Conservation (phyloP, 2,888 invertebrate species). For the Hirtodrosophila duncani region DNA sequence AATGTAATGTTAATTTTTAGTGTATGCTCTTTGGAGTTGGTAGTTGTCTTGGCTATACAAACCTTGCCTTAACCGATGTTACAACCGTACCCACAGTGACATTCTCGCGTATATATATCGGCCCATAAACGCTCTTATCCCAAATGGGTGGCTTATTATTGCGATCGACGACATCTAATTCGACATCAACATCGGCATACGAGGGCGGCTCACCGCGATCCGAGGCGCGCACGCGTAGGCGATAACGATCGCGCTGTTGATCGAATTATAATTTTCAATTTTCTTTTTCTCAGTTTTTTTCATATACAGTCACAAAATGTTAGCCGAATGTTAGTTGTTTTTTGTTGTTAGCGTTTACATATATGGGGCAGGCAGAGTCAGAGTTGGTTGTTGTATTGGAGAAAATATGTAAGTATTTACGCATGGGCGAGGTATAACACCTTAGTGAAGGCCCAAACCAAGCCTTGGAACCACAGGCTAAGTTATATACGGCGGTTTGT, state of each 20-base stretch:
- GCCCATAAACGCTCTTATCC: conserved; percentile 97
- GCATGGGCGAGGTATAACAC: too few relatives aligned
- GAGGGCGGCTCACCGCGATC: conserved; percentile 95
- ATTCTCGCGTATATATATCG: conserved; percentile 99
- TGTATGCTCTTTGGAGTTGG: conserved; percentile 25
- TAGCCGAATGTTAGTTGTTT: too few relatives aligned
- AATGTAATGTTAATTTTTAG: conserved; percentile 66
- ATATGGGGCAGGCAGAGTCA: too few relatives aligned
- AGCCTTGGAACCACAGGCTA: too few relatives aligned
- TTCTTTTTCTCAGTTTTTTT: too few relatives aligned
- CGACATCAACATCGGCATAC: conserved; percentile 97
- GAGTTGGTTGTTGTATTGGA: too few relatives aligned
- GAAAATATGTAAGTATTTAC: too few relatives aligned
- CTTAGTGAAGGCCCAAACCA: too few relatives aligned
- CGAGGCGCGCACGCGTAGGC: conserved; percentile 96
- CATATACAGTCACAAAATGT: too few relatives aligned
- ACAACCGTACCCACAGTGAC: conserved; percentile 99
- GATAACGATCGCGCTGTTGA: conserved; percentile 94
- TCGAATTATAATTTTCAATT: conserved; percentile 37
- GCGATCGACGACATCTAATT: conserved; percentile 98
- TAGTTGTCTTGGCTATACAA: conserved; percentile 82
- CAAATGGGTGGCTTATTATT: conserved; percentile 99
- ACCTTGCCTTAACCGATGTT: conserved; percentile 98
- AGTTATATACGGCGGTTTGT: too few relatives aligned
- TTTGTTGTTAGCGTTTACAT: too few relatives aligned